These are phyloP conservation scores for Margarornis squamiger DNA, from an alignment of 2,797 vertebrate species.

Conservation along the genomic window DNA sequence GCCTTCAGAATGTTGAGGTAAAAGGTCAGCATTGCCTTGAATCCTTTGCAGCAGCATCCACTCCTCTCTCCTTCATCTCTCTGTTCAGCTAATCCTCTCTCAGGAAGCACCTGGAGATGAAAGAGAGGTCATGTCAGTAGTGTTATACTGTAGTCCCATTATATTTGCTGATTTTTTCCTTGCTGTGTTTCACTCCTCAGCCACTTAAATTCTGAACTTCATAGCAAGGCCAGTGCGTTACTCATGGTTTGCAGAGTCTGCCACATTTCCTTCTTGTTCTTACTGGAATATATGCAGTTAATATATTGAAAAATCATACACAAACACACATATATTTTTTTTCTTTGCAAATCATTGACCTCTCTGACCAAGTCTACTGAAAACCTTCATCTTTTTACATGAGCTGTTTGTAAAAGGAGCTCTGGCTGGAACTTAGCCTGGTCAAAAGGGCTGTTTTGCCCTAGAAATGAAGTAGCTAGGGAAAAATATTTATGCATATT, in stretches of 20 bases:
- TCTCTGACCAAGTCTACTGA: background rate
- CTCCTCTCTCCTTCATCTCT: background rate
- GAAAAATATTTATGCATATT: background rate
- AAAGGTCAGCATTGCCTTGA: background rate
- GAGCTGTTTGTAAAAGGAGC: background rate
- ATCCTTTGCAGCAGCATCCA: background rate
- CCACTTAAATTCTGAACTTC: background rate
- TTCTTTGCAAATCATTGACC: background rate
- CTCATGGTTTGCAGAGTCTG: background rate
- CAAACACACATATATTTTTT: fast-evolving
- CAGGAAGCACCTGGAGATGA: background rate
- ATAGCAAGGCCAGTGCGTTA: background rate
- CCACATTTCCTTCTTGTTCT: background rate
- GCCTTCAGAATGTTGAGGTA: background rate
- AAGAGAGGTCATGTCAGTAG: background rate
- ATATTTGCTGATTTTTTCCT: background rate
- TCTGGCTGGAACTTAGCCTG: background rate
- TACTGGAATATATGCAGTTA: background rate
- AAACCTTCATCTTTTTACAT: background rate
- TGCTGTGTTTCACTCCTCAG: background rate
- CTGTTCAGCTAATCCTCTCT: background rate
- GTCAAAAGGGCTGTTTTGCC: background rate
- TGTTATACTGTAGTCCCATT: background rate
- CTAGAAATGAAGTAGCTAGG: background rate
- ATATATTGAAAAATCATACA: background rate